Base-by-base conservation (phyloP, 2,888 invertebrate genomes). In the Fragum sueziense region DNA sequence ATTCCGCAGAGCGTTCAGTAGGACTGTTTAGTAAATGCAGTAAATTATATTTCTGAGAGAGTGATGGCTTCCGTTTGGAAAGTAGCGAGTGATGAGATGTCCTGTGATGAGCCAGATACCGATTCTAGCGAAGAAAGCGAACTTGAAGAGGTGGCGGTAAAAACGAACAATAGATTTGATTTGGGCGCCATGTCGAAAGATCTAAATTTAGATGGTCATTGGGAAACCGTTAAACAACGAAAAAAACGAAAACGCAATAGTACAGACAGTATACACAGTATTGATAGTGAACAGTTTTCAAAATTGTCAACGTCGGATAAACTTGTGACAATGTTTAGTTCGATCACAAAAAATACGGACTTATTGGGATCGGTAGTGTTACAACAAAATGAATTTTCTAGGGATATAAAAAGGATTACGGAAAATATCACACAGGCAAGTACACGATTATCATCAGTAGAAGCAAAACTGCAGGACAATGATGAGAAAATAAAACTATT, bases 101-200 rank as follows among this genome's bases (percentile, higher is more conserved):
- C 17, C 41, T 41, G 41, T 41, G 17, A 17, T 17, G 41, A 17
- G 9, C 17, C 41, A 17, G 41, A 41, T 11, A 11, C 41, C 41
- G 41, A 41, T 41, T 11, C 41, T 11, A 41, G 41, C 17, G 41
- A 57, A n/a, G 9, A 57, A 57, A 57, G 57, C 22, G n/a, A 57
- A 25, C 9, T 22, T n/a, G 25, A 9, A 22, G 57, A 57, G 22
- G 9, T 22, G 9, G 25, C 57, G 25, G 57, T 57, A 9, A 20
- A 57, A n/a, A 57, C 20, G n/a, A 57, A 57, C 20, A 57, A 57
- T 25, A 57, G 57, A 57, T 57, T 17, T n/a, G 57, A 57, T 22
- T 22, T 22, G 20, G 57, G 57, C 57, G 57, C 41, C 41, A 41
- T 20, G n/a, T 22, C 20, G 25, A 20, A 22, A 25, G n/a, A n/a